These are phyloP conservation scores for Caiman crocodilus DNA, from an alignment of 2,797 vertebrate genomes.

Conservation along the genomic window DNA sequence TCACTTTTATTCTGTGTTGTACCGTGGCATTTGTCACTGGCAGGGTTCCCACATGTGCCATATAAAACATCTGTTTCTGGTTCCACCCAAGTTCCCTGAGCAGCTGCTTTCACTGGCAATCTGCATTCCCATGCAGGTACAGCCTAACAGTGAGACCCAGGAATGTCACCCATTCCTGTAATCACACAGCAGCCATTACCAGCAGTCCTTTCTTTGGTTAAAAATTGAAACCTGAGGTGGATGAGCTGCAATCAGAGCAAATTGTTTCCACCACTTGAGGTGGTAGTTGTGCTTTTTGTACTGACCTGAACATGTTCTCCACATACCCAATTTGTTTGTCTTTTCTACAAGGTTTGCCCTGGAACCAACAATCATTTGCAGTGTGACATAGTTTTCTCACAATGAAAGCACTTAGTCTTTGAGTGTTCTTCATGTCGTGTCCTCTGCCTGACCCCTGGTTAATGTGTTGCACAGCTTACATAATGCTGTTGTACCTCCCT, in stretches of 20 bases:
- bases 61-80: neutral
- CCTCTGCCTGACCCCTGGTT: constrained; percentile 19
- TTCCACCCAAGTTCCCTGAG: neutral
- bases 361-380: neutral
- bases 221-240: neutral
- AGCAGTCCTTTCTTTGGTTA: neutral
- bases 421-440: neutral
- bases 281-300: constrained; percentile 1
- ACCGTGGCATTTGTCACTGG: too few relatives aligned
- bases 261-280: neutral
- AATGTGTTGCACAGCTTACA: rapidly evolving
- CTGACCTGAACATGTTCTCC: neutral
- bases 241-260: constrained; percentile 10
- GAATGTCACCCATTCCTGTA: neutral
- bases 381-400: neutral
- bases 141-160: neutral
- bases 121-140: neutral
- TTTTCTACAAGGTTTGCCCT: neutral
- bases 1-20: too few relatives aligned
- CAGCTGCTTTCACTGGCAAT: neutral
- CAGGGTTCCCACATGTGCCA: too few relatives aligned
- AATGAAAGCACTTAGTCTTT: neutral
- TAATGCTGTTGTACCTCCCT: neutral
- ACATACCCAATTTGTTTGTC: neutral
- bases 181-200: neutral